Evolutionary conservation across 2,888 invertebrate species (phyloP).

Genomic region (Leptogaster cylindrica): DNA sequence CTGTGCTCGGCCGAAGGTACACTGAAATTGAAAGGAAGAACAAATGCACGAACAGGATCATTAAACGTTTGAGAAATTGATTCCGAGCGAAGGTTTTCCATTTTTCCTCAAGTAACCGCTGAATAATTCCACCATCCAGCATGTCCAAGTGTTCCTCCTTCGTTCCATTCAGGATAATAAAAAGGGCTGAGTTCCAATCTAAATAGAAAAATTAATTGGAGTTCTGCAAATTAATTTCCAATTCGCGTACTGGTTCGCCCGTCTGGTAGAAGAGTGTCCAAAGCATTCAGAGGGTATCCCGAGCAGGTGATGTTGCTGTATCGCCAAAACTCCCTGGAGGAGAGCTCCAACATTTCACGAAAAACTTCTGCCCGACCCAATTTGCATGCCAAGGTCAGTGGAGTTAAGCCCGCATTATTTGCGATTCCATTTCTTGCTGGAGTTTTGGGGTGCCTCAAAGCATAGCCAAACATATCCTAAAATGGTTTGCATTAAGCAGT

Average conservation of each 20-base stretch:
- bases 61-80: conserved; percentile 89
- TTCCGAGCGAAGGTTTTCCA: conserved; percentile 98
- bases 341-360: conserved; percentile 96
- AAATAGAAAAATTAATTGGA: neutral
- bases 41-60: conserved; percentile 87
- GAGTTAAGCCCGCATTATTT: conserved; percentile 90
- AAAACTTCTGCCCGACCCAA: conserved; percentile 96
- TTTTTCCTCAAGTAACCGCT: conserved; percentile 94
- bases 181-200: conserved; percentile 99
- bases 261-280: conserved; percentile 93
- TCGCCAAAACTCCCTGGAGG: conserved; percentile 95
- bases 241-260: conserved; percentile 84
- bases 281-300: conserved; percentile 93
- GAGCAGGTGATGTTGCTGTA: conserved; percentile 99
- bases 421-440: conserved; percentile 91
- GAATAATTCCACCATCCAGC: conserved; percentile 98
- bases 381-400: conserved; percentile 94
- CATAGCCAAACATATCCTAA: conserved; percentile 98
- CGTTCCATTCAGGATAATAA: conserved; percentile 96
- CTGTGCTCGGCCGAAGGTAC: conserved; percentile 79
- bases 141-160: conserved; percentile 98
- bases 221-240: neutral
- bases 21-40: conserved; percentile 87
- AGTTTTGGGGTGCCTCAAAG: conserved; percentile 89
- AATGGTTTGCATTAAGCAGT: conserved; percentile 48